Evolutionary conservation across 2,797 vertebrate genomes (phyloP).

Genomic region (Macrochelys suwanniensis): DNA sequence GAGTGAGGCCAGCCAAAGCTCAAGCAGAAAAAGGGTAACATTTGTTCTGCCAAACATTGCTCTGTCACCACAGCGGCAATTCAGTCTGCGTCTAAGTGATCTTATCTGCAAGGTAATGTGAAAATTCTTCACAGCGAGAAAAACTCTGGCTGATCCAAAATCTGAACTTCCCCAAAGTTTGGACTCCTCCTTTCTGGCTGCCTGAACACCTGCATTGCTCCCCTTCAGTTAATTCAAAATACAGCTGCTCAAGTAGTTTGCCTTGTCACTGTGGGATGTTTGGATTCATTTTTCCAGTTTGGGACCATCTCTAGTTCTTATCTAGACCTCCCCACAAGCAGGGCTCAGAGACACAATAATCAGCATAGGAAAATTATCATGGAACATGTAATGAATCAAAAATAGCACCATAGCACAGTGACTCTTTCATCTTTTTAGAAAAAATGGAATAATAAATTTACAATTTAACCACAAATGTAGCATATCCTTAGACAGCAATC

Average conservation of each 20-base stretch:
- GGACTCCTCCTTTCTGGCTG: background rate
- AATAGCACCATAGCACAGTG: background rate
- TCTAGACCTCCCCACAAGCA: background rate
- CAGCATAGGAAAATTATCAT: background rate
- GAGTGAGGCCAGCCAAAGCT: background rate
- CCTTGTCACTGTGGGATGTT: background rate
- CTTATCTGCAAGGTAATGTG: background rate
- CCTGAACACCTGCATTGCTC: background rate
- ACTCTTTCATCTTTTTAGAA: constrained; percentile 1
- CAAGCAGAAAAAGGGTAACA: background rate
- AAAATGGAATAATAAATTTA: background rate
- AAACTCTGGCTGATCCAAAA: background rate
- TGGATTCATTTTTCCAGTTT: background rate
- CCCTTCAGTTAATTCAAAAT: constrained; percentile 2
- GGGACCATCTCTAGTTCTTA: background rate
- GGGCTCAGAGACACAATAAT: background rate
- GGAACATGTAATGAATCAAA: background rate
- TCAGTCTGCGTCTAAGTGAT: background rate
- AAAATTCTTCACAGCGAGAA: background rate
- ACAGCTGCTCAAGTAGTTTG: background rate
- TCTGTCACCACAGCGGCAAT: background rate
- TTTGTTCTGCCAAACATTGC: background rate
- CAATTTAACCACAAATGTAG: background rate
- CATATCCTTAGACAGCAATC: background rate
- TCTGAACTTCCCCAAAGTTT: background rate